Evolutionary conservation across 1,140 invertebrate species (phyloP).

Genomic region (Elysia chlorotica): DNA sequence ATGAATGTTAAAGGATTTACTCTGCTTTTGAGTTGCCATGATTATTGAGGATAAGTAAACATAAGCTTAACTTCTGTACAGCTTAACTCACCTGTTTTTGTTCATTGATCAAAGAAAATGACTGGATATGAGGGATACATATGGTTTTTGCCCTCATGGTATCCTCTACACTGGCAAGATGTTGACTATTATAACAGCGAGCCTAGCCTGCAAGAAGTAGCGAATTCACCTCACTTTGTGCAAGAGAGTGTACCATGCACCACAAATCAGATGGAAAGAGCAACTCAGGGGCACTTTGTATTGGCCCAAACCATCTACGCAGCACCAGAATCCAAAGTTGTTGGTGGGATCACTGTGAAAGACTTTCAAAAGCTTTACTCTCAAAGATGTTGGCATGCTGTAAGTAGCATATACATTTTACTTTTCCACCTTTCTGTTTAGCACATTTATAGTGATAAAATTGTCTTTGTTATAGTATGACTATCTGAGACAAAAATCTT

Average conservation of each 20-base stretch:
- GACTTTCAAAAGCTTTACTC: constrained; percentile 59
- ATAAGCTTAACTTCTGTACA: too few species aligned
- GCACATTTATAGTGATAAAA: too few species aligned
- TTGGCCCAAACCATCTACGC: constrained; percentile 72
- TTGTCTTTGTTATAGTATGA: too few species aligned
- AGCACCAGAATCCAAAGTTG: constrained; percentile 52
- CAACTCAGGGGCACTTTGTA: constrained; percentile 77
- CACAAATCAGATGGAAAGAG: constrained; percentile 70
- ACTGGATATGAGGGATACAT: constrained; percentile 74
- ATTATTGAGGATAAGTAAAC: too few species aligned
- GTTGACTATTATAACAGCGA: constrained; percentile 69
- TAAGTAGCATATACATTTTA: too few species aligned
- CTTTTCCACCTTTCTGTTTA: too few species aligned
- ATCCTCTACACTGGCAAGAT: constrained; percentile 72
- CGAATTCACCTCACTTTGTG: not conserved
- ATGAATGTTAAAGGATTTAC: too few species aligned
- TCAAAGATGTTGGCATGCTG: constrained; percentile 40
- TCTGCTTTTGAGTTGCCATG: too few species aligned
- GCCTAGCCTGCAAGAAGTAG: constrained; percentile 35
- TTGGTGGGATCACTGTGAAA: constrained; percentile 55
- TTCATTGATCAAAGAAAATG: constrained; percentile 68
- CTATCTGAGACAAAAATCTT: too few species aligned
- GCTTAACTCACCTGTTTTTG: too few species aligned
- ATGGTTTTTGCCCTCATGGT: constrained; percentile 83
- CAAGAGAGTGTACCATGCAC: constrained; percentile 67